Evolutionary conservation across 1,140 invertebrate species (phyloP), one percentile per base, ranked within the genome.

Genomic region (Choristoneura fumiferana): DNA sequence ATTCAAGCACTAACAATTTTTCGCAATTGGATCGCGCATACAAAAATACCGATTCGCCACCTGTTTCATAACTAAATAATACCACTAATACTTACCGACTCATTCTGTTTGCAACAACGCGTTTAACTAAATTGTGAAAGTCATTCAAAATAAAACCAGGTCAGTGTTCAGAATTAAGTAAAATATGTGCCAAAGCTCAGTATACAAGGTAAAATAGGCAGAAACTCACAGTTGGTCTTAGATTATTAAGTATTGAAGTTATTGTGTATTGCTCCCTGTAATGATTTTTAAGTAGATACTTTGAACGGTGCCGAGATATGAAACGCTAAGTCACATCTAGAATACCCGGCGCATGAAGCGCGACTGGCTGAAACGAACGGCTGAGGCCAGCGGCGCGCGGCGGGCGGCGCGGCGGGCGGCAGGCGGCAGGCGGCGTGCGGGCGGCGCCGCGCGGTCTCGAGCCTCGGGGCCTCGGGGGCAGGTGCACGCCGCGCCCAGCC

Each of bases 101-200:
- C 22, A 29, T 29, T 29, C 22, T 6, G 6, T 29, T 29, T 29
- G 22, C 22, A 2, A 29, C 22, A 29, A 3, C 22, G 22, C 22
- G 22, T 29, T 29, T 29, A 29, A 58, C 54, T 15, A 43, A 73
- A 76, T 75, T 75, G 73, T 73, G 75, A 69, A 78, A 79, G 60
- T 75, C 59, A 60, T 71, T 72, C 67, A 64, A 76, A 78, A 76
- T 72, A 75, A 76, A 78, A 80, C 60, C 69, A 69, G 76, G 73
- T 79, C 78, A 76, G 17, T 22, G 15, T 29, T 29, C 22, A 29
- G 22, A 29, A 3, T 29, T 29, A 29, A 29, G 22, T 6, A 3
- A 3, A 29, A 3, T 3, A 29, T 29, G 6, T 6, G 6, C 22
- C 22, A 6, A 18, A 18, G 18, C n/a, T 45, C 8, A n/a, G 9